Conservation (phyloP, 2,797 vertebrate species). For the Sebastes alutus region DNA sequence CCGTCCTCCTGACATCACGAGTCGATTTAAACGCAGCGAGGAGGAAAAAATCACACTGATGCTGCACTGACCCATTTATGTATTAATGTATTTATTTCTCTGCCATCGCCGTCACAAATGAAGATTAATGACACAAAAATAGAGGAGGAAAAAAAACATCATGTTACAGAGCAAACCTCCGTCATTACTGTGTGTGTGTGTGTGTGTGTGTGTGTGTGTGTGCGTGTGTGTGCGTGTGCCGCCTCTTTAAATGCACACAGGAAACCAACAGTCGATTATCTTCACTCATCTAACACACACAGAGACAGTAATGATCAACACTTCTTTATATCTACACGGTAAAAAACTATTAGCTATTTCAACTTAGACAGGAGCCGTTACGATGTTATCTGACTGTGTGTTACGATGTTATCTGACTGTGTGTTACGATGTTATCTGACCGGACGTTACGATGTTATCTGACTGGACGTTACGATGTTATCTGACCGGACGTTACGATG, state of each 20-base stretch:
- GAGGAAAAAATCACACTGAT: background rate
- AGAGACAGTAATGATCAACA: too few relatives aligned
- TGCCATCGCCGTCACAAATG: constrained; percentile 15
- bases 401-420: too few relatives aligned
- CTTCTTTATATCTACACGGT: too few relatives aligned
- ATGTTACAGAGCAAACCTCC: background rate
- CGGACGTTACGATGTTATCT: too few relatives aligned
- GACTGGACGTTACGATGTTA: too few relatives aligned
- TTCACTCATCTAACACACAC: too few relatives aligned
- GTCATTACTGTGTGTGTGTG: constrained; percentile 2
- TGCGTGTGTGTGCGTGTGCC: background rate
- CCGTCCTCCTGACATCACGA: background rate
- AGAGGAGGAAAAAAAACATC: background rate
- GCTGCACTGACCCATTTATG: constrained; percentile 37
- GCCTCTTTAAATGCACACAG: background rate
- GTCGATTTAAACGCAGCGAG: background rate
- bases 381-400: rapidly evolving
- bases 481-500: rapidly evolving
- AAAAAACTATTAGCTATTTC: too few relatives aligned
- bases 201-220: constrained; percentile 1
- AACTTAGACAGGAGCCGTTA: too few relatives aligned
- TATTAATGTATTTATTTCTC: constrained; percentile 39
- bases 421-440: too few relatives aligned
- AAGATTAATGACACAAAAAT: constrained; percentile 44
- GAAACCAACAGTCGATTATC: constrained; percentile 15